Conservation (phyloP, 2,113 vertebrate genomes). For the Cyanoderma ruficeps region DNA sequence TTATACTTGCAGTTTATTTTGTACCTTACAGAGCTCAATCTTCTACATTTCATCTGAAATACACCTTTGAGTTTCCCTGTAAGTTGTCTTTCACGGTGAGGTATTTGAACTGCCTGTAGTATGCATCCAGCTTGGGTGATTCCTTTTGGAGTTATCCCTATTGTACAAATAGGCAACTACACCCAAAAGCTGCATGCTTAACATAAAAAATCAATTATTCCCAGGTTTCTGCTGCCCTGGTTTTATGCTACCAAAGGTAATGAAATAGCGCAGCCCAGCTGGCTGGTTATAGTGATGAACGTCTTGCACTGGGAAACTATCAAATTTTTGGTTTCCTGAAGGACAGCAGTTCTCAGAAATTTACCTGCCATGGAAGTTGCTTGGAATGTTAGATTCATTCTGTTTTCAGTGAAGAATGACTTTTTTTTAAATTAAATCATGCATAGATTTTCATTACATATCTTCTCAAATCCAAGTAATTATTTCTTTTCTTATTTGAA, state of each 20-base stretch:
- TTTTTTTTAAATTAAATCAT: background rate
- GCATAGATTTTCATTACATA: background rate
- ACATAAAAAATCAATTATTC: background rate
- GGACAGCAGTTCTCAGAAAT: background rate
- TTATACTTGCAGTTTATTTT: background rate
- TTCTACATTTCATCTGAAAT: background rate
- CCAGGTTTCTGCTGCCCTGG: background rate
- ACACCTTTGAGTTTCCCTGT: background rate
- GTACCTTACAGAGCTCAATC: background rate
- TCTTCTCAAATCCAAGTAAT: background rate
- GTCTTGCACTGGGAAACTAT: background rate
- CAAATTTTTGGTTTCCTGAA: background rate
- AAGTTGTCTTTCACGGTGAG: background rate
- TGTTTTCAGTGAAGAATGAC: background rate
- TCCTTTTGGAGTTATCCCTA: background rate
- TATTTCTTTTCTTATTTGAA: background rate
- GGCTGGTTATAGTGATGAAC: background rate
- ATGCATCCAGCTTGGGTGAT: background rate
- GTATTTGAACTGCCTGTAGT: background rate
- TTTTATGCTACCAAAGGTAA: background rate
- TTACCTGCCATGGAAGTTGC: background rate
- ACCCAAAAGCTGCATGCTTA: background rate
- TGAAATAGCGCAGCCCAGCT: background rate
- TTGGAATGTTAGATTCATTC: background rate
- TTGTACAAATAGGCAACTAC: background rate